Base-by-base conservation (phyloP, 2,797 vertebrate genomes). In the Emys orbicularis region DNA sequence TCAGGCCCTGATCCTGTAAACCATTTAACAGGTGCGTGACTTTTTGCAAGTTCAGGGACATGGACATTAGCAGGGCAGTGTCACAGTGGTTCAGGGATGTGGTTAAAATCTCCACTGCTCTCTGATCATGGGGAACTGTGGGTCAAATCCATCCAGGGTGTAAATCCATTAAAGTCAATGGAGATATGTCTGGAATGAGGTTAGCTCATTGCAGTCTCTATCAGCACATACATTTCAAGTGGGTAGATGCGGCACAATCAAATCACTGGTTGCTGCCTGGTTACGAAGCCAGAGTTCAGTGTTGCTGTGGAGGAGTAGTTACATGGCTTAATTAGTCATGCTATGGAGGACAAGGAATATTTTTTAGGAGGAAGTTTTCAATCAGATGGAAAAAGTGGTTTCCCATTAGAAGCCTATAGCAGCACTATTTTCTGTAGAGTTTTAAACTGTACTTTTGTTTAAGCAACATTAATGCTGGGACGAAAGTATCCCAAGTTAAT, bases 141-240 rank as follows among this genome's bases (percentile, higher is more conserved):
- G 47, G 27, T 77, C 44, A 77, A 49, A 49, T 31, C 13, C 44
- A 76, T 76, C 25, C 41, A 29, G 41, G 41, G 41, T 76, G 13
- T 76, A 76, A 31, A 31, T 44, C 74, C 13, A 29, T 37, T 83
- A 76, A 29, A 41, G 23, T 50, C 65, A 52, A 8, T n/a, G 16
- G 80, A 59, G 2, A 34, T 81, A 34, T 21, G 0, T 15, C 82
- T 84, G 37, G 44, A 47, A 59, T 79, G 34, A 19, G 10, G 37
- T 68, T 34, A 79, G 56, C 29, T 44, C 11, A 5, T 2, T 16
- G 29, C n/a, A 29, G 72, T 82, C 44, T 13, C 31, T 52, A 3
- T 0, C 4, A 5, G 1, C 2, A 27, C 6, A 3, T 72, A 41
- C 18, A 2, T 56, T 31, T 50, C 44, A 3, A 56, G 44, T 68